phyloP scores from a whole-genome alignment of 2,888 invertebrate genomes.

The Anthrax anthrax region DNA sequence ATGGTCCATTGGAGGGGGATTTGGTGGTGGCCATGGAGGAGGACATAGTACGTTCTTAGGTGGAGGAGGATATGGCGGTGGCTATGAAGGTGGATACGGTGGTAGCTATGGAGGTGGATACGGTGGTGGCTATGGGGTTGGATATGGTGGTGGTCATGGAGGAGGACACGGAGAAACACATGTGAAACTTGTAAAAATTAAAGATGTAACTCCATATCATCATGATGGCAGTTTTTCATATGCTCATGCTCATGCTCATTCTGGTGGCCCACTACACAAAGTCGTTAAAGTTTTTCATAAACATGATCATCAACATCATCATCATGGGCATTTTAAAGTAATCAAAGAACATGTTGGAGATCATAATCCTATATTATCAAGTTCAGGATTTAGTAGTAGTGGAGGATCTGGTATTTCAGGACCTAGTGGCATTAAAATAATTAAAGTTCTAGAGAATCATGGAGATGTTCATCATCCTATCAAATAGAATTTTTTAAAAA shows the following conservation, averaged over 20 bases:
- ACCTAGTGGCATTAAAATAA: no score
- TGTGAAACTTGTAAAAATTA: background rate
- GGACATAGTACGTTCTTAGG: no score
- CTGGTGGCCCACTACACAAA: background rate
- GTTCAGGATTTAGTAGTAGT: no score
- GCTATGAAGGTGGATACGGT: background rate
- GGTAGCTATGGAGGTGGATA: background rate
- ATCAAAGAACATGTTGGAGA: background rate
- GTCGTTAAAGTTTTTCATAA: background rate
- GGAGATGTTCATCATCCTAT: no score
- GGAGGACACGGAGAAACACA: background rate
- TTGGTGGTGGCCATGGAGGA: background rate
- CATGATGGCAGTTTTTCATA: background rate
- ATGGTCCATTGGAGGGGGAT: background rate
- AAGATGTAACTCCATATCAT: background rate
- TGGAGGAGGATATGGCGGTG: background rate
- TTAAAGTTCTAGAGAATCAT: no score
- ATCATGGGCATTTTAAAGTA: background rate
- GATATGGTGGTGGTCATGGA: background rate
- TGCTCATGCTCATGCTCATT: background rate
- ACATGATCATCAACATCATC: background rate
- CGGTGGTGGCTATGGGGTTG: background rate
- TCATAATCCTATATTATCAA: no score
- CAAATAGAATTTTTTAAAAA: no score
- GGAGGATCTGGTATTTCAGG: no score